phyloP scores from a whole-genome alignment of 2,113 vertebrate genomes.

The Manacus vitellinus region DNA sequence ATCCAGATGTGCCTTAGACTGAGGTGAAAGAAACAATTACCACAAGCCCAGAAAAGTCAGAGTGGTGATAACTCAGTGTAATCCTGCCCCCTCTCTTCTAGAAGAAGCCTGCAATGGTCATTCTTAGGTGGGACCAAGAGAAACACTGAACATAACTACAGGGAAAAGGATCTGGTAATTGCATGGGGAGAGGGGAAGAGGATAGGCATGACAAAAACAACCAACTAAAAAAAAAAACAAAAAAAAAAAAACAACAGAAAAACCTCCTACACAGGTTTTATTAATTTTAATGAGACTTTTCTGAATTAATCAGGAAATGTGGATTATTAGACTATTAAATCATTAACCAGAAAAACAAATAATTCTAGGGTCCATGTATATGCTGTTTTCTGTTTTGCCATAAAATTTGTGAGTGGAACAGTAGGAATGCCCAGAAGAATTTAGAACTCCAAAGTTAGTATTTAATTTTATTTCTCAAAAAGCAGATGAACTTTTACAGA shows the following conservation, averaged over 20 bases:
- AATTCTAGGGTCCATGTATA: neutral
- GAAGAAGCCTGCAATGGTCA: neutral
- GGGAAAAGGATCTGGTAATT: neutral
- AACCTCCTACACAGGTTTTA: accelerated
- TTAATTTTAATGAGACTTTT: neutral
- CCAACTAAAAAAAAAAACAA: neutral
- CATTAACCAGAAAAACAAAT: neutral
- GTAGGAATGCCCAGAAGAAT: neutral
- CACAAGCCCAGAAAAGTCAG: neutral
- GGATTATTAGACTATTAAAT: neutral
- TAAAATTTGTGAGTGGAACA: neutral
- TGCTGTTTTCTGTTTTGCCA: neutral
- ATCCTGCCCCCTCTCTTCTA: neutral
- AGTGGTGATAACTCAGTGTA: neutral
- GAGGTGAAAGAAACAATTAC: neutral
- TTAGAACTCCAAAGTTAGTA: neutral
- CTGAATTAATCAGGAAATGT: neutral
- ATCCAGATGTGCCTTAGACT: neutral
- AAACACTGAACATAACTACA: neutral
- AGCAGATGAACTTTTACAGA: neutral
- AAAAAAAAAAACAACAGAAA: neutral
- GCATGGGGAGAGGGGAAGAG: accelerated
- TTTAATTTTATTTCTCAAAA: neutral
- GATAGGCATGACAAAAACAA: neutral
- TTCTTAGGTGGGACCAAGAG: neutral